These are phyloP conservation scores for Megaceryle torquata DNA, from an alignment of 2,113 vertebrate species.

Conservation along the genomic window DNA sequence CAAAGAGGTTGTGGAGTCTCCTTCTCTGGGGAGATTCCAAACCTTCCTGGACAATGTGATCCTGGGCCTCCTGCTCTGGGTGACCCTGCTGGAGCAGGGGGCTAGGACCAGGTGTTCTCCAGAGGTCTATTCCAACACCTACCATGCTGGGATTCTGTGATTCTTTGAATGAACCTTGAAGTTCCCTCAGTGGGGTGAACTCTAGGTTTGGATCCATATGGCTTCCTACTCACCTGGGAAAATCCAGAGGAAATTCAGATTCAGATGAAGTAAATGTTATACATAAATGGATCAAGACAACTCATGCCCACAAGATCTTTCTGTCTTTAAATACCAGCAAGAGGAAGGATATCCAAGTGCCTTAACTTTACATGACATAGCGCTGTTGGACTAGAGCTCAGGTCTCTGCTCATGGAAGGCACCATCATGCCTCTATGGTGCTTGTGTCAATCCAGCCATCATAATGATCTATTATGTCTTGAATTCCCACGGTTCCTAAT, in stretches of 20 bases:
- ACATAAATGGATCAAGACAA: neutral
- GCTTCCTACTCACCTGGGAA: neutral
- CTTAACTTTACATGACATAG: neutral
- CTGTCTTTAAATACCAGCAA: neutral
- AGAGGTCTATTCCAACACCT: neutral
- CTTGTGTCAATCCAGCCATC: neutral
- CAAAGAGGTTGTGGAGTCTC: too few species aligned
- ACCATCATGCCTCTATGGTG: fast-evolving
- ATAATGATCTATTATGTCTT: neutral
- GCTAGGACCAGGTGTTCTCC: too few species aligned
- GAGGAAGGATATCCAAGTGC: neutral
- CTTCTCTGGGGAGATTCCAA: too few species aligned
- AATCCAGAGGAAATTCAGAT: neutral
- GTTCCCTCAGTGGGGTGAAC: neutral
- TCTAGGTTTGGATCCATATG: neutral
- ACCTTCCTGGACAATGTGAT: too few species aligned
- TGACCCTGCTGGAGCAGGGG: too few species aligned
- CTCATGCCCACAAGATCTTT: neutral
- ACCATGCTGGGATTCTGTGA: neutral
- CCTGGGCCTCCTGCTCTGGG: too few species aligned
- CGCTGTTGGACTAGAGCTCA: neutral
- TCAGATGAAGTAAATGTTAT: neutral
- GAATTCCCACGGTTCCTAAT: neutral
- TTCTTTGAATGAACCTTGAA: neutral
- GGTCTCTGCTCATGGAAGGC: neutral